Base-by-base conservation (phyloP, 2,888 invertebrate genomes). In the Drosophila atripex region DNA sequence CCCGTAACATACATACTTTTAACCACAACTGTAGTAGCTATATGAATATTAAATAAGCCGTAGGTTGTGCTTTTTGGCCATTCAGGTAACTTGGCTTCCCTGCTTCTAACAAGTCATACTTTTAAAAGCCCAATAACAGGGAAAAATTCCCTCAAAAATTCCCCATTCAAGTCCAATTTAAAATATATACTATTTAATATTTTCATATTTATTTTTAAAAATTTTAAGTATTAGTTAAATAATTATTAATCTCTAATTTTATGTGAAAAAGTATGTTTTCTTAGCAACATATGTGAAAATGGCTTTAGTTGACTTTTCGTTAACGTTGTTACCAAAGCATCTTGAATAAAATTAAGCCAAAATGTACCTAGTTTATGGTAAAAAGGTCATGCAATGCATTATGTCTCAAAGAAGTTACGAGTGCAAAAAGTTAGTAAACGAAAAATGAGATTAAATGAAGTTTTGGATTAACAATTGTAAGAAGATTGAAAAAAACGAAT, bases 321-420 rank as follows among this genome's bases (percentile, higher is more conserved):
- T 71, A 18, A 32, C 8, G 53, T 18, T 59, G 45, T 54, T 41
- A 71, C 39, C 47, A 39, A 69, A 47, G 51, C 59, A 46, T 54
- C 41, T 41, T 32, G 9, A 51, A 9, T 41, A 21, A 69, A 71
- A 58, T 25, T 28, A 71, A 59, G 47, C 38, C 23, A 23, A 38
- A 51, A 46, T 6, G 28, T 51, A 65, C 43, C 65, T 63, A 38
- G 14, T 63, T 65, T 51, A 43, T 21, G 21, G 50, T 45, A 35
- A 51, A 51, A 28, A 63, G 18, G 41, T 41, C 75, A 77, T 75
- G 75, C 75, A 77, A 73, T 73, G 73, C 46, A 45, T 35, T n/a
- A 45, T 32, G 61, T 21, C 21, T 49, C 49, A 25, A 18, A 21
- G 30, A 11, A 50, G 41, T 35, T 55, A 53, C 46, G 52, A 73